Base-by-base conservation (phyloP, 2,888 invertebrate species). In the Lepetodrilus schrolli region DNA sequence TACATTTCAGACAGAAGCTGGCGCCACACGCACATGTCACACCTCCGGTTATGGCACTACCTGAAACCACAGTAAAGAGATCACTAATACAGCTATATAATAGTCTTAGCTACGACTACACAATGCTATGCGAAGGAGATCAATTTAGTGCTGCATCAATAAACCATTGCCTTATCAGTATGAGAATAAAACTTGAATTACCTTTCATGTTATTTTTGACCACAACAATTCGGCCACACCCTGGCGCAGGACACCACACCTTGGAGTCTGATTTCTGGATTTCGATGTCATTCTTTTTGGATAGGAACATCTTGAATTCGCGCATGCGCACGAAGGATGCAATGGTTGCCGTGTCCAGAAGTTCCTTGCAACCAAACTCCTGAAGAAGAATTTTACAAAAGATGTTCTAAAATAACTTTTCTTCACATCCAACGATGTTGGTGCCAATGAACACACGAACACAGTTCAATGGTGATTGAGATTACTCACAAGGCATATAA, bases 141-240 rank as follows among this genome's bases (percentile, higher is more conserved):
- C n/a, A n/a, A n/a, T n/a, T n/a, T n/a, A n/a, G n/a, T n/a, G n/a
- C n/a, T n/a, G n/a, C n/a, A n/a, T n/a, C n/a, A n/a, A n/a, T n/a
- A n/a, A n/a, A n/a, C n/a, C n/a, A n/a, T n/a, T n/a, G n/a, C n/a
- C n/a, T n/a, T n/a, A n/a, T n/a, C n/a, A n/a, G n/a, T n/a, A n/a
- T n/a, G n/a, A n/a, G n/a, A n/a, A n/a, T n/a, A n/a, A n/a, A n/a
- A n/a, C n/a, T n/a, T n/a, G n/a, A n/a, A n/a, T n/a, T n/a, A n/a
- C n/a, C n/a, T n/a, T n/a, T n/a, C n/a, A n/a, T n/a, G n/a, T n/a
- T n/a, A n/a, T n/a, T n/a, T n/a, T n/a, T n/a, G n/a, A n/a, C n/a
- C n/a, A n/a, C n/a, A n/a, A 68, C 43, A 47, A 68, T 47, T 7
- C 68, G 68, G 10, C 23, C n/a, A 26, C 68, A 68, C 23, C 43